Percentiles rank a stretch among this genome's conserved stretches.
These are phyloP conservation scores for Tetranychus truncatus DNA, from an alignment of 2,888 invertebrate genomes.

Conservation along the genomic window DNA sequence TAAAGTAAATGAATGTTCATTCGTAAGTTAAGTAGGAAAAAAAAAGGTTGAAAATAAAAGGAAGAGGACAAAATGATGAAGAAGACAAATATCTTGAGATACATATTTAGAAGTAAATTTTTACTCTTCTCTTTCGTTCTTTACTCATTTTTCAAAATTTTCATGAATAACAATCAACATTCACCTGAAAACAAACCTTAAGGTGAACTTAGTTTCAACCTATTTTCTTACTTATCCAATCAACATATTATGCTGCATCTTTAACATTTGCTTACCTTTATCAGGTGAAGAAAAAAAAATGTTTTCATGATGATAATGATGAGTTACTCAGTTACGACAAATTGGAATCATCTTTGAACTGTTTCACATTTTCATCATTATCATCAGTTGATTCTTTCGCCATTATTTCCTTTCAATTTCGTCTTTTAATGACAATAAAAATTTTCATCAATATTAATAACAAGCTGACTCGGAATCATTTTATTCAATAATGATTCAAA, in stretches of 20 bases:
- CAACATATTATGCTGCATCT: not conserved
- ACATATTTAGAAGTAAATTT: not conserved
- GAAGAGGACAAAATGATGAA: not conserved
- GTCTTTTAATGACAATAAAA: not conserved
- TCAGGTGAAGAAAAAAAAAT: no score
- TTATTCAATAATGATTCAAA: not conserved
- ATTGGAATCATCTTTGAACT: not conserved
- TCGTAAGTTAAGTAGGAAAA: not conserved
- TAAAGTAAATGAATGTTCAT: conserved; percentile 1
- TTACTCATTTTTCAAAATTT: not conserved
- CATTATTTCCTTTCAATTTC: not conserved
- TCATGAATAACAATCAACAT: not conserved
- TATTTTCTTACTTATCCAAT: not conserved
- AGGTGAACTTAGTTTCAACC: not conserved
- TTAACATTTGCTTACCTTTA: no score
- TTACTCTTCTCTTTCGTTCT: not conserved
- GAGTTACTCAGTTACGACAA: not conserved
- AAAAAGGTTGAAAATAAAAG: no score
- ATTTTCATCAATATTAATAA: not conserved
- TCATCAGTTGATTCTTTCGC: not conserved
- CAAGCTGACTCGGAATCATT: not conserved
- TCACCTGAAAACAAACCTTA: not conserved
- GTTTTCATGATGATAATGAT: not conserved
- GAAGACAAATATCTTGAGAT: not conserved
- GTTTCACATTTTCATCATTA: not conserved